Evolutionary conservation across 1,140 invertebrate genomes (phyloP).

Genomic region (Aphis gossypii): DNA sequence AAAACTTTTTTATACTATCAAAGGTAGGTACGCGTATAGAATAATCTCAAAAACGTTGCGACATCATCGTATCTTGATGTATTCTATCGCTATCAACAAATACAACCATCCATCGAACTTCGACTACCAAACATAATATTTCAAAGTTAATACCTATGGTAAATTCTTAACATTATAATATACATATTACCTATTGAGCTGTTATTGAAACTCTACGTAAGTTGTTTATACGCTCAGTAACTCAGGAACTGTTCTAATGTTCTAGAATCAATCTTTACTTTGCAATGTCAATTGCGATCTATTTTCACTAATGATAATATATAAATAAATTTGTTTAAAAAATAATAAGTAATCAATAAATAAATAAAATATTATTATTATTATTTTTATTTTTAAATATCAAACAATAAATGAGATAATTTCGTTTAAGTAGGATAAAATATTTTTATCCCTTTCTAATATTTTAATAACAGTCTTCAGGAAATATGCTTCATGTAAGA

Average conservation of each 20-base stretch:
- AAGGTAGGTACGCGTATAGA: not conserved
- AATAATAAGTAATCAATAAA: not conserved
- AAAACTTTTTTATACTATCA: no score
- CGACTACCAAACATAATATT: not conserved
- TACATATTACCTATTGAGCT: no score
- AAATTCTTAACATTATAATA: no score
- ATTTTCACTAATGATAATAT: no score
- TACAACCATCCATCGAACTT: no score
- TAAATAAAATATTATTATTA: not conserved
- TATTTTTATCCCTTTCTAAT: not conserved
- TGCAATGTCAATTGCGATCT: no score
- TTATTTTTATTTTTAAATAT: not conserved
- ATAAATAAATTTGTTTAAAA: no score
- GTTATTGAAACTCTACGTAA: no score
- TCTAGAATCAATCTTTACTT: no score
- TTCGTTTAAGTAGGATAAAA: not conserved
- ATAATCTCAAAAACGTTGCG: not conserved
- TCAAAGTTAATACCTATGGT: no score
- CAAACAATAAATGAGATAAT: not conserved
- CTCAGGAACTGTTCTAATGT: no score
- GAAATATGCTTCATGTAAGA: not conserved
- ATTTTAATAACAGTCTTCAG: not conserved
- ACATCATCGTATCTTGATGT: not conserved
- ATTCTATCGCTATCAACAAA: not conserved
- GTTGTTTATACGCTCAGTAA: no score